These are phyloP conservation scores for Girardinichthys multiradiatus DNA, from an alignment of 2,113 vertebrate genomes.

Conservation along the genomic window DNA sequence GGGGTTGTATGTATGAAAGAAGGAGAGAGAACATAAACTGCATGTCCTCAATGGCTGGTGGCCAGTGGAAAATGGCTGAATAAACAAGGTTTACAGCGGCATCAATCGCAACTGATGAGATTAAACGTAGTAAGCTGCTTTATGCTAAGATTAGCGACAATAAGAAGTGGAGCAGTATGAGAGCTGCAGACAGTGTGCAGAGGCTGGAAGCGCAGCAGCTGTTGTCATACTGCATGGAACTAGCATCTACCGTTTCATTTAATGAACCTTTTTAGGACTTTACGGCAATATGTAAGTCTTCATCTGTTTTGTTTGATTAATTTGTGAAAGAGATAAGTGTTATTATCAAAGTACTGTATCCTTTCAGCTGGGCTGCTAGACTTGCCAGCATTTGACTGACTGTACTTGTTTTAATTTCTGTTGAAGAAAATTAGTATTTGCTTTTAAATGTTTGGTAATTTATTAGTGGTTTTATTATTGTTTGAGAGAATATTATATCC, in stretches of 20 bases:
- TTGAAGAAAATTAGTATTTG: background rate
- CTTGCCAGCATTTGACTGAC: background rate
- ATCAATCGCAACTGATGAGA: conserved; percentile 79
- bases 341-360: background rate
- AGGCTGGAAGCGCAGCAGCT: conserved; percentile 17
- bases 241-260: background rate
- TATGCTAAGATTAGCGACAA: conserved; percentile 86
- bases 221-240: background rate
- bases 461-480: background rate
- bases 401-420: background rate
- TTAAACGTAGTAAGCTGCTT: conserved; percentile 91
- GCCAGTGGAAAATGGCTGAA: conserved; percentile 14
- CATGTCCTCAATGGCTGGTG: background rate
- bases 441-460: background rate
- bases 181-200: conserved; percentile 33
- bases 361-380: background rate
- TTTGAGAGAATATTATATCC: background rate
- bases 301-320: background rate
- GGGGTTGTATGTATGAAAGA: no score
- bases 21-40: background rate
- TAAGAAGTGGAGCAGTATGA: conserved; percentile 84
- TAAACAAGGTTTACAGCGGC: conserved; percentile 36
- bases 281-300: conserved; percentile 30
- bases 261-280: background rate
- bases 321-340: background rate